A percentile compares a stretch with the other conserved stretches of the same genome.
phyloP scores from a whole-genome alignment of 2,888 invertebrate species.

The Drosophila heteroneura region DNA sequence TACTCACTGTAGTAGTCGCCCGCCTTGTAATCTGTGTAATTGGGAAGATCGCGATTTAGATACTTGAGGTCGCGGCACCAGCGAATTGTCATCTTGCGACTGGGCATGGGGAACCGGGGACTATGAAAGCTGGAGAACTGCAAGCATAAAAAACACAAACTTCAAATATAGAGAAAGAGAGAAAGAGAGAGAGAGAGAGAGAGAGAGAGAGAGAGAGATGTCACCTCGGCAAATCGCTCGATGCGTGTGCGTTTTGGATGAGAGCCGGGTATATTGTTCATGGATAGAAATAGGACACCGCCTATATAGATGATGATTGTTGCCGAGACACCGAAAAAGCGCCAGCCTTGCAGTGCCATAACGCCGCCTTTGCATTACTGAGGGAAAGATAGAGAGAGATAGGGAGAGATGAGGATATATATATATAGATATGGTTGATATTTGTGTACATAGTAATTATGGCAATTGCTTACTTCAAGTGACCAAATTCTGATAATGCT shows the following conservation, averaged over 20 bases:
- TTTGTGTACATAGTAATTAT: conserved; percentile 1
- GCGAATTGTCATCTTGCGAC: conserved; percentile 83
- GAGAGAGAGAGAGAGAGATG: neutral
- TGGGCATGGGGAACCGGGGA: conserved; percentile 79
- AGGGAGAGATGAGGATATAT: neutral
- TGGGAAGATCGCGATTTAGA: conserved; percentile 80
- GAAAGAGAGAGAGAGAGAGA: neutral
- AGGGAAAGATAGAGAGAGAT: neutral
- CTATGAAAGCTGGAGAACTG: conserved; percentile 83
- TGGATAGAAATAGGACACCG: conserved; percentile 85
- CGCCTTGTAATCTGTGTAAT: conserved; percentile 72
- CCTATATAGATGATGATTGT: conserved; percentile 85
- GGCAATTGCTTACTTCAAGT: conserved; percentile 18
- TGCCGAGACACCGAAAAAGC: conserved; percentile 85
- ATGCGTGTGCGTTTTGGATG: conserved; percentile 82
- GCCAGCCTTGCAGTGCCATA: conserved; percentile 85
- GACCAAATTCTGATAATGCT: conserved; percentile 3
- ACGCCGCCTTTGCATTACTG: conserved; percentile 83
- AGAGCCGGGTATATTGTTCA: conserved; percentile 85
- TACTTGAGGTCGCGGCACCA: conserved; percentile 85
- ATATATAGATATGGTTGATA: neutral
- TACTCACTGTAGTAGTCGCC: conserved; percentile 70
- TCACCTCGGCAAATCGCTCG: conserved; percentile 84
- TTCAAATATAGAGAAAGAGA: neutral
- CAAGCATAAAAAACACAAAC: neutral